Percentiles rank a stretch among this genome's conserved stretches.
phyloP scores from a whole-genome alignment of 37 sponge, comb jelly and placozoan species.

The Crambe crambe region DNA sequence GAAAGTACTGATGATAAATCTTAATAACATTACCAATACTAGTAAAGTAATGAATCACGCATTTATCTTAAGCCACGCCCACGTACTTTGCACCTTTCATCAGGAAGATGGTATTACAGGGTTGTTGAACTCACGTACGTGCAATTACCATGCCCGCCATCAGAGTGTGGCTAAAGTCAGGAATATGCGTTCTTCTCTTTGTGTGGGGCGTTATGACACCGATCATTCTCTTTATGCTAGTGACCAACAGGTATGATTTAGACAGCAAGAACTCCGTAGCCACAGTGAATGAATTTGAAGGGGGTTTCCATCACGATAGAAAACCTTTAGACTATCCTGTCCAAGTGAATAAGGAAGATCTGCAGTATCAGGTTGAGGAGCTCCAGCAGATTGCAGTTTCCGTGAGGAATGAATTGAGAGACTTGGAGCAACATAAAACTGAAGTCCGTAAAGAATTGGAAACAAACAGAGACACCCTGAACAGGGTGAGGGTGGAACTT shows the following conservation, averaged over 20 bases:
- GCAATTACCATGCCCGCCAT: not conserved
- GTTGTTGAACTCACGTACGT: not conserved
- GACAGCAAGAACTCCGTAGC: not conserved
- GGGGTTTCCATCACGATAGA: not conserved
- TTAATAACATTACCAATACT: not conserved
- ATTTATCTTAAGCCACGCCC: not conserved
- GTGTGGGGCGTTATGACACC: constrained; percentile 10
- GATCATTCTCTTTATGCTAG: not conserved
- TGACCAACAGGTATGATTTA: constrained; percentile 1
- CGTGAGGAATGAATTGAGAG: constrained; percentile 72
- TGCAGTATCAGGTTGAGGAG: constrained; percentile 35
- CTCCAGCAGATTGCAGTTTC: constrained; percentile 54
- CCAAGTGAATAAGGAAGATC: not conserved
- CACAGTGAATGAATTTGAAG: not conserved
- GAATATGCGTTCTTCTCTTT: not conserved
- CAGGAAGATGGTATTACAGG: not conserved
- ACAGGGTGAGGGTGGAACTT: not conserved
- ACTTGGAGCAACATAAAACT: constrained; percentile 50
- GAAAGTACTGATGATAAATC: not conserved
- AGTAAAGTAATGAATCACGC: not conserved
- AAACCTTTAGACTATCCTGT: constrained; percentile 23
- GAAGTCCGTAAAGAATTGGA: constrained; percentile 36
- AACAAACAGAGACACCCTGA: not conserved
- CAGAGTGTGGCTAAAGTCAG: constrained; percentile 1
- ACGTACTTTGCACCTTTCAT: not conserved